phyloP scores from a whole-genome alignment of 2,113 vertebrate genomes.

The Spheniscus mendiculus region DNA sequence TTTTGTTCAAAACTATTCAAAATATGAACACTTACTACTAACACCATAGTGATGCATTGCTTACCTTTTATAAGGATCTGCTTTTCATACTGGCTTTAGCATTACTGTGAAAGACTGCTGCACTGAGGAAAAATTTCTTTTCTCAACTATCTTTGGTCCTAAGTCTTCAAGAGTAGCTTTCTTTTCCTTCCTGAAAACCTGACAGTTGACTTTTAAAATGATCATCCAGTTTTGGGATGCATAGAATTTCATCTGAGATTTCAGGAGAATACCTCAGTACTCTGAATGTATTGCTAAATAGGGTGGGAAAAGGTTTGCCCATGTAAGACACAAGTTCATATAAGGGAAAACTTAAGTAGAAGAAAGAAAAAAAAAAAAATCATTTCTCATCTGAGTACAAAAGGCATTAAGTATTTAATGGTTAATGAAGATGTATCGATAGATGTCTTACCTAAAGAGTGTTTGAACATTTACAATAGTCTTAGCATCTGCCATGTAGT shows the following conservation, averaged over 20 bases:
- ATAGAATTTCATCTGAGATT: neutral
- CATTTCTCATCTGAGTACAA: neutral
- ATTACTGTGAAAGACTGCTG: neutral
- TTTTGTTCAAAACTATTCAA: neutral
- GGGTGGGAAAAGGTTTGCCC: neutral
- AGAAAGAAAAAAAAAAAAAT: neutral
- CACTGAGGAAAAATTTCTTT: neutral
- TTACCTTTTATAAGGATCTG: neutral
- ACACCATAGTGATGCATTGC: neutral
- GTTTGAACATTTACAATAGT: constrained; percentile 98
- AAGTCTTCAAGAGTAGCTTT: neutral
- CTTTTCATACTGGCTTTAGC: neutral
- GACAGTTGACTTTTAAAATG: neutral
- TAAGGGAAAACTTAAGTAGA: neutral
- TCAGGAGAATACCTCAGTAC: neutral
- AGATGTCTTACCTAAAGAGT: constrained; percentile 86
- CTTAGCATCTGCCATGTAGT: constrained; percentile 98
- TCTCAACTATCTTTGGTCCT: neutral
- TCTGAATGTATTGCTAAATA: neutral
- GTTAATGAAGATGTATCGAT: neutral
- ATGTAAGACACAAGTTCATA: neutral
- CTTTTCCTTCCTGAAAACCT: neutral
- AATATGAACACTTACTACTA: neutral
- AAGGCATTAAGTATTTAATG: neutral
- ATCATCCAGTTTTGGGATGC: neutral